phyloP scores from a whole-genome alignment of 2,888 invertebrate genomes.

The Melitaea athalia region DNA sequence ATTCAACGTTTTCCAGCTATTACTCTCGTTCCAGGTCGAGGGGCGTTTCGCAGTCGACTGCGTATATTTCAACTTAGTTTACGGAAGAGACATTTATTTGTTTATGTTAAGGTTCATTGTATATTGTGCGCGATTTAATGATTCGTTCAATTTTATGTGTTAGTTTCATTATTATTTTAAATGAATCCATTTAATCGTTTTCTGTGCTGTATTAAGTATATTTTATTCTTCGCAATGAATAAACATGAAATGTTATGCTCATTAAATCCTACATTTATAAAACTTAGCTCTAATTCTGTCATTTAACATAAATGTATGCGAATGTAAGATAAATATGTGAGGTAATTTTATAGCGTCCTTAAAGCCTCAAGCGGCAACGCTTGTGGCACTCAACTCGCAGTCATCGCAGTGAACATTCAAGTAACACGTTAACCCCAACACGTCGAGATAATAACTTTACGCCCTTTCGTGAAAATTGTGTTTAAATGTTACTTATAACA shows the following conservation, averaged over 20 bases:
- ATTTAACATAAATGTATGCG: conserved; percentile 5
- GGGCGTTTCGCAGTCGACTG: neutral
- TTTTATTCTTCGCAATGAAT: neutral
- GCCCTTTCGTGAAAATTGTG: conserved; percentile 17
- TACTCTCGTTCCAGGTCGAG: conserved; percentile 31
- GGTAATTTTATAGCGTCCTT: conserved; percentile 15
- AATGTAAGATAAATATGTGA: conserved; percentile 13
- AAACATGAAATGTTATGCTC: neutral
- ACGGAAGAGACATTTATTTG: neutral
- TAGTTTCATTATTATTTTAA: neutral
- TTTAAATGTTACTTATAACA: conserved; percentile 21
- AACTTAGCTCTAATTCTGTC: neutral
- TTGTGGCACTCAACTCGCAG: conserved; percentile 23
- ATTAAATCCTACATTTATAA: neutral
- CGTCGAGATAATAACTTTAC: conserved; percentile 14
- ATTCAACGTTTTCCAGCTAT: conserved; percentile 53
- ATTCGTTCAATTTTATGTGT: no score
- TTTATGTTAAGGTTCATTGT: neutral
- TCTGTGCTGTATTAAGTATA: no score
- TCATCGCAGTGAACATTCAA: conserved; percentile 30
- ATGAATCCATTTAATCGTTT: no score
- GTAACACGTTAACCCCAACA: conserved; percentile 18
- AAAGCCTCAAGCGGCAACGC: conserved; percentile 26
- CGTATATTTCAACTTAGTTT: conserved; percentile 6
- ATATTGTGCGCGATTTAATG: neutral